A percentile compares a stretch with the other conserved stretches of the same genome.
These are phyloP conservation scores for Myoxocephalus aenaeus DNA, from an alignment of 2,797 vertebrate genomes.

Conservation along the genomic window DNA sequence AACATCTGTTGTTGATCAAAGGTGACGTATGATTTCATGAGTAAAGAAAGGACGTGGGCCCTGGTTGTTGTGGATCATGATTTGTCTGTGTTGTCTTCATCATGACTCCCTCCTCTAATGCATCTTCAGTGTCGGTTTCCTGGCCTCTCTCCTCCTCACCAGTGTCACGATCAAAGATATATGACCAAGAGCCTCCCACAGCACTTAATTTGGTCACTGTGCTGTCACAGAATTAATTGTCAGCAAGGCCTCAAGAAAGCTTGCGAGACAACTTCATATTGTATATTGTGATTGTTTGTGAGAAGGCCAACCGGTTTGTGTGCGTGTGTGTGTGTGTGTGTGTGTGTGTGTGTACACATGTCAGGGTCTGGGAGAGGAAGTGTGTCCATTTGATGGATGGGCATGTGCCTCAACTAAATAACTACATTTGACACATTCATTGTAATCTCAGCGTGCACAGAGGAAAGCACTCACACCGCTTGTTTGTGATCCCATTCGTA, in stretches of 20 bases:
- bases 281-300: not conserved
- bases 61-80: not conserved
- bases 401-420: not conserved
- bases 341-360: too few species aligned
- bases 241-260: not conserved
- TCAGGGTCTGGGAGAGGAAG: too few species aligned
- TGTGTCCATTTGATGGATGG: not conserved
- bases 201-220: not conserved
- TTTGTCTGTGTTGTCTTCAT: not conserved
- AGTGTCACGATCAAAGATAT: not conserved
- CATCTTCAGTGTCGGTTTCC: not conserved
- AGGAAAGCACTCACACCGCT: not conserved
- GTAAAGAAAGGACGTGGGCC: not conserved
- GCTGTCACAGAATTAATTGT: not conserved
- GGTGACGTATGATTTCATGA: not conserved
- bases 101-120: not conserved
- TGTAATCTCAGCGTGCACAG: not conserved
- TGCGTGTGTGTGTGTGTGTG: not conserved
- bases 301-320: not conserved
- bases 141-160: not conserved
- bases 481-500: conserved; percentile 9
- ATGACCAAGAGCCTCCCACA: not conserved
- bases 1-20: not conserved
- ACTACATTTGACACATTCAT: not conserved
- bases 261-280: not conserved